These are phyloP conservation scores for Epizoanthus ramosus DNA, from an alignment of 92 coral and sea anemone genomes.

Conservation along the genomic window DNA sequence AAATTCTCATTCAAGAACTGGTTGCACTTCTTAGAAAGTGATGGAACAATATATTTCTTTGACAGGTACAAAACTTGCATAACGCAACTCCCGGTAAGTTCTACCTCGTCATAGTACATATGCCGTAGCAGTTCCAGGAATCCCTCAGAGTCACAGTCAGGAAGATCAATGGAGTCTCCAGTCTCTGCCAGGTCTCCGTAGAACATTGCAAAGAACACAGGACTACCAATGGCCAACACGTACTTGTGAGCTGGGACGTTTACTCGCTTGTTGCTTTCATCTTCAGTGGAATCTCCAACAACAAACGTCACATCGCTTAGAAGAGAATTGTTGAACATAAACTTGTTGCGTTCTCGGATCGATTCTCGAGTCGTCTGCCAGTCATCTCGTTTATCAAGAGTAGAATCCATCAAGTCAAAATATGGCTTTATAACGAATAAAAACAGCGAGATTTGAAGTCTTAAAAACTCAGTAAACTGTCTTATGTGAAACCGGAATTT, in stretches of 20 bases:
- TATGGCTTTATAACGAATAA: no score
- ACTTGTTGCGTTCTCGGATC: conserved; percentile 46
- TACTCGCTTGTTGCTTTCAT: conserved; percentile 16
- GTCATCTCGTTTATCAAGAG: conserved; percentile 12
- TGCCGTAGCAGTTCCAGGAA: conserved; percentile 32
- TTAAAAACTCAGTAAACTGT: no score
- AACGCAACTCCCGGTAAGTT: conserved; percentile 49
- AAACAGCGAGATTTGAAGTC: no score
- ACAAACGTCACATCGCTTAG: conserved; percentile 60
- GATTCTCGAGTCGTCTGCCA: conserved; percentile 59
- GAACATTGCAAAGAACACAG: conserved; percentile 51
- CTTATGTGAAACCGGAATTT: no score
- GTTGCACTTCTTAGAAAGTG: conserved; percentile 44
- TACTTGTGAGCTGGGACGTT: conserved; percentile 66
- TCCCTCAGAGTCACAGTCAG: conserved; percentile 43
- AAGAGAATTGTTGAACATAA: conserved; percentile 47
- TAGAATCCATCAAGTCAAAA: no score
- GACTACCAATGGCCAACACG: conserved; percentile 56
- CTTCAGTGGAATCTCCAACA: conserved; percentile 1
- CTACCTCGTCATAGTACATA: conserved; percentile 37
- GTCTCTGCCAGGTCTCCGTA: conserved; percentile 51
- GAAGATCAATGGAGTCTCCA: conserved; percentile 41
- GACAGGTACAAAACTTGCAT: conserved; percentile 62
- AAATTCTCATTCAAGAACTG: conserved; percentile 37
- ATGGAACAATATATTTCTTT: conserved; percentile 64